Evolutionary conservation across 1,140 invertebrate genomes (phyloP), one percentile per base, ranked within the genome.

Genomic region (Aphis gossypii): DNA sequence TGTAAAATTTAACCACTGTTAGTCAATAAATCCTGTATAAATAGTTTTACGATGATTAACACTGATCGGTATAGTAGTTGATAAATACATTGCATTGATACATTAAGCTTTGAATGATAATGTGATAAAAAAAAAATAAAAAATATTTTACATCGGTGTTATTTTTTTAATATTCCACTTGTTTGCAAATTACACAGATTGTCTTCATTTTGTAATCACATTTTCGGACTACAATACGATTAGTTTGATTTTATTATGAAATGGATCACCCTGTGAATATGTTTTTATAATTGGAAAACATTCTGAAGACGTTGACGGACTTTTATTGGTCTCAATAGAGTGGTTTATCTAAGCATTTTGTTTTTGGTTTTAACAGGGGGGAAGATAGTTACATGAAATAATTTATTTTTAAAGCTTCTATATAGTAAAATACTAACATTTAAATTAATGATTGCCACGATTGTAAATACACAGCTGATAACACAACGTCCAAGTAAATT

Each of bases 211-310:
- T 0, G 21, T 54, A 7, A n/a, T 48, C 11, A 46, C 20, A 8
- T 14, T 35, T 21, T 48, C 8, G 25, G 44, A n/a, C 11, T 46
- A n/a, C 23, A 41, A 44, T 86, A 30, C 23, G 35, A 20, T 89
- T 51, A 41, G n/a, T 41, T 89, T 1, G 35, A 8, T 89, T 89
- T 89, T 35, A 14, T 21, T 20, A 51, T n/a, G 87, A 51, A 35
- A 23, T 54, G 18, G 48, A 35, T 89, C n/a, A 89, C 87, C 87
- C 87, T 56, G 87, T 38, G 48, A 89, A 89, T 56, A 23, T 20
- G 11, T n/a, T n/a, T 18, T 18, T 35, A n/a, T 21, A 14, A 44
- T 44, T 25, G 38, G 14, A 68, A 90, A 44, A 25, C 38, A 90
- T 56, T 90, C 23, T 90, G 51, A 90, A 60, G 54, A 23, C 21